Percentiles rank a stretch among this genome's conserved stretches.
Conservation (phyloP, 2,113 vertebrate genomes). For the Aspiorhynchus laticeps region DNA sequence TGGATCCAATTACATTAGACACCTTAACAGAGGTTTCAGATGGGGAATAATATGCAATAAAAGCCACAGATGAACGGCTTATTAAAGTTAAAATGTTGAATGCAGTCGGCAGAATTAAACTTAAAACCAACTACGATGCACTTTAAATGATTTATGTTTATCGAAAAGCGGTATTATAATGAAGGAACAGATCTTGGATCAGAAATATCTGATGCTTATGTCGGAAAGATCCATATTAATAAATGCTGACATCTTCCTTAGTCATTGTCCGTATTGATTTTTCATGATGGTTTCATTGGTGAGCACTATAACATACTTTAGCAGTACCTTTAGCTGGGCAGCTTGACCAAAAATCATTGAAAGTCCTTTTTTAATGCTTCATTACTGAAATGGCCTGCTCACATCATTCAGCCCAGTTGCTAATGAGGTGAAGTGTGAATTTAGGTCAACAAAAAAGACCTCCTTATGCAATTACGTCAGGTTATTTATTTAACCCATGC, state of each 20-base stretch:
- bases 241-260: conserved; percentile 65
- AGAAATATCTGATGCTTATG: conserved; percentile 61
- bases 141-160: conserved; percentile 59
- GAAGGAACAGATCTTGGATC: conserved; percentile 61
- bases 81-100: conserved; percentile 15
- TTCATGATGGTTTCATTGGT: conserved; percentile 70
- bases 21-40: conserved; percentile 19
- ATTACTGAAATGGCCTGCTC: conserved; percentile 59
- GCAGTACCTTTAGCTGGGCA: conserved; percentile 52
- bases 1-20: conserved; percentile 20
- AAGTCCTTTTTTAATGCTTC: conserved; percentile 60
- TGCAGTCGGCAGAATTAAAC: neutral
- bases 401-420: conserved; percentile 50
- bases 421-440: conserved; percentile 67
- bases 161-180: conserved; percentile 52
- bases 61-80: neutral
- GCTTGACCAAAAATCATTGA: conserved; percentile 65
- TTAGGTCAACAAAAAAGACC: conserved; percentile 46
- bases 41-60: conserved; percentile 17
- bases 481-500: conserved; percentile 57
- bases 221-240: conserved; percentile 66
- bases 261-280: conserved; percentile 73
- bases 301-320: conserved; percentile 66
- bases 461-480: conserved; percentile 53
- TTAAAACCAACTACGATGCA: conserved; percentile 23